Conservation (phyloP, 2,113 vertebrate genomes). For the Larimichthys crocea region DNA sequence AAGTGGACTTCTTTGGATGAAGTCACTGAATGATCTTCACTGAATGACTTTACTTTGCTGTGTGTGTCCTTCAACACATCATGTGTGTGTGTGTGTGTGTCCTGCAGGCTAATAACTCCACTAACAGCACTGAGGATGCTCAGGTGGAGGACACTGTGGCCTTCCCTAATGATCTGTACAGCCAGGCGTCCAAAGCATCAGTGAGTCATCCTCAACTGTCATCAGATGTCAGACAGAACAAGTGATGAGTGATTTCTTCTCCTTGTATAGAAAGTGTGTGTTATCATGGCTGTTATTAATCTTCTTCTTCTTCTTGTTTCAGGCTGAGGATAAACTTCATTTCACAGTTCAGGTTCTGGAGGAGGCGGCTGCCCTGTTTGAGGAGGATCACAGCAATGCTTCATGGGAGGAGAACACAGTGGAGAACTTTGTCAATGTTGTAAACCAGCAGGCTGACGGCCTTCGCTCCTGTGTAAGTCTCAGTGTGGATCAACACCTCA, state of each 20-base stretch:
- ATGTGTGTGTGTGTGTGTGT: conserved; percentile 33
- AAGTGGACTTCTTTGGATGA: no score
- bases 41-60: no score
- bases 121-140: conserved; percentile 37
- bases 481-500: no score
- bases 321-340: conserved; percentile 64
- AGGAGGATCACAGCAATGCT: conserved; percentile 51
- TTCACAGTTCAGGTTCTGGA: conserved; percentile 69
- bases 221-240: background rate
- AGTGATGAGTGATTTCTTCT: background rate
- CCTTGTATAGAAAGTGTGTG: background rate
- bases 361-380: conserved; percentile 56
- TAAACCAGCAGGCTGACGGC: no score
- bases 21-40: no score
- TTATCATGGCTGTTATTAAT: background rate
- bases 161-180: conserved; percentile 63
- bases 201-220: conserved; percentile 49
- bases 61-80: background rate
- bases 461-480: no score
- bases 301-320: conserved; percentile 4
- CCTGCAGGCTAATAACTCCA: conserved; percentile 57
- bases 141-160: background rate
- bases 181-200: conserved; percentile 18
- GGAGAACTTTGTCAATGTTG: no score
- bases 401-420: conserved; percentile 67